Base-by-base conservation (phyloP, 2,113 vertebrate genomes). In the Clinocottus analis region DNA sequence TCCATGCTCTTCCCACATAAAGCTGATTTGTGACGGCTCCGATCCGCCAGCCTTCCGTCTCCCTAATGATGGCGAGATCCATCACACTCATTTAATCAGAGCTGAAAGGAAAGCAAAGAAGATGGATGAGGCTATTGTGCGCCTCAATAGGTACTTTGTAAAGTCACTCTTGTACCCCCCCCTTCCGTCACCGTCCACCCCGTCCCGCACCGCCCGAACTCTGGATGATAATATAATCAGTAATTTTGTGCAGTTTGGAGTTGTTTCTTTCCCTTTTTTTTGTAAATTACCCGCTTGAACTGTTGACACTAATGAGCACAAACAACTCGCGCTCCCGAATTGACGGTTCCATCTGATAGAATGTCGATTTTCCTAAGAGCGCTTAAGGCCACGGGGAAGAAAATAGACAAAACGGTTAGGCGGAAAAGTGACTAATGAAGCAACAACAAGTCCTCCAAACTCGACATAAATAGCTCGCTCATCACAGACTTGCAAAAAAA, bases 31-130 rank as follows among this genome's bases (percentile, higher is more conserved):
- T 89, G 90, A 86, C 70, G 71, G 60, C 82, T 79, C 75, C 91
- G 73, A 76, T 84, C 89, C 75, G 61, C 90, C 86, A 77, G 85
- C 73, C 74, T 81, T 92, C 85, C 80, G 86, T 92, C 84, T 88
- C 83, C 64, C 81, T 93, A 91, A 93, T 92, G 91, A 91, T 80
- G 84, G 67, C 33, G 8, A 81, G 90, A 91, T 94, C 90, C 90
- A 94, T 94, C 93, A 90, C 83, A 68, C 88, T 91, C 88, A 85
- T 93, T 91, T 90, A 93, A 92, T 93, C 91, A 90, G 86, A 72
- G 82, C 64, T 90, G 88, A 91, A 90, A 92, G 92, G 87, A 93
- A 92, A 91, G 90, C 89, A 87, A 75, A 86, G 86, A 75, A 91
- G 89, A 93, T 45, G 53, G 85, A 93, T 90, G 86, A 71, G 80